phyloP scores from a whole-genome alignment of 1,140 invertebrate genomes.

The Cotesia vestalis region DNA sequence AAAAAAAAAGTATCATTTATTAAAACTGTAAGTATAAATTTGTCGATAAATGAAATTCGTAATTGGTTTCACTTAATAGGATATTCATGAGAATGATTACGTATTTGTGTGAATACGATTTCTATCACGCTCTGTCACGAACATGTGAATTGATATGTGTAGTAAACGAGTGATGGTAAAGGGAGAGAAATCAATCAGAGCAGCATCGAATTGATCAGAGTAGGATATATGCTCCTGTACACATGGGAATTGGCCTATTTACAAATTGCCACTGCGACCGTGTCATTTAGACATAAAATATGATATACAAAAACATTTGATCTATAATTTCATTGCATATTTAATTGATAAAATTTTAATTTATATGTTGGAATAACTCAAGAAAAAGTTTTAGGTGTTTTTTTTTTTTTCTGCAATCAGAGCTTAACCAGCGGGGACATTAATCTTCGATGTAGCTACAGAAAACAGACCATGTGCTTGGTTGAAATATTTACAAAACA shows the following conservation, averaged over 20 bases:
- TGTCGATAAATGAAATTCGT: constrained; percentile 22
- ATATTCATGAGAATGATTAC: constrained; percentile 22
- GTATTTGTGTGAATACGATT: constrained; percentile 16
- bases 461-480: no score
- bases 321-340: background rate
- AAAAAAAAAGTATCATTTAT: no score
- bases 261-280: background rate
- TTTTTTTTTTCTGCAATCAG: no score
- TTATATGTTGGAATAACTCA: no score
- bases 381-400: no score
- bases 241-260: constrained; percentile 24
- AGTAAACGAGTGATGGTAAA: background rate
- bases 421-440: no score
- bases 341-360: no score
- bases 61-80: constrained; percentile 38
- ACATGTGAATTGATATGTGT: constrained; percentile 1
- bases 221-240: background rate
- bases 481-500: no score
- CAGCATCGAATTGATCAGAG: constrained; percentile 16
- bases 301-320: background rate
- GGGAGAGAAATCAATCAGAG: constrained; percentile 24
- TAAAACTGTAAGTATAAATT: background rate
- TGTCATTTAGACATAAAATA: background rate
- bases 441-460: no score
- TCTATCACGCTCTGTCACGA: constrained; percentile 4